These are phyloP conservation scores for Xiphophorus couchianus DNA, from an alignment of 2,113 vertebrate species.

Conservation along the genomic window DNA sequence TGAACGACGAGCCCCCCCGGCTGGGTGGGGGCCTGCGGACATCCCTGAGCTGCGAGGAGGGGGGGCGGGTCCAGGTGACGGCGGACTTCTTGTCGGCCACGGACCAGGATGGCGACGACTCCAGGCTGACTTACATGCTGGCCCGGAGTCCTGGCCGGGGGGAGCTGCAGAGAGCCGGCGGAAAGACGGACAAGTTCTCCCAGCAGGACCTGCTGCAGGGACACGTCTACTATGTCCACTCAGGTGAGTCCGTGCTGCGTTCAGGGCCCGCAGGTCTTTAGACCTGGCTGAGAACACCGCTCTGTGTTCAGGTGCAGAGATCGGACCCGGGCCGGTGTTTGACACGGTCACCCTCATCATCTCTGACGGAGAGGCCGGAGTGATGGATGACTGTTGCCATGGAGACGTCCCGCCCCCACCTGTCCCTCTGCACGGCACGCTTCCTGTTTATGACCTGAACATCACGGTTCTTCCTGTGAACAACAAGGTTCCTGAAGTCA, in stretches of 20 bases:
- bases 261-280: neutral
- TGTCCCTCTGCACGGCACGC: conserved; percentile 68
- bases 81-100: conserved; percentile 75
- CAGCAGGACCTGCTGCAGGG: conserved; percentile 78
- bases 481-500: conserved; percentile 70
- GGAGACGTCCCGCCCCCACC: conserved; percentile 69
- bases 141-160: conserved; percentile 60
- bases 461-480: conserved; percentile 77
- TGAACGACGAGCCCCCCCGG: conserved; percentile 75
- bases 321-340: conserved; percentile 52
- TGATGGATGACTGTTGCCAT: conserved; percentile 66
- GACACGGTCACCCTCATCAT: conserved; percentile 77
- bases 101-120: conserved; percentile 75
- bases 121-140: conserved; percentile 69
- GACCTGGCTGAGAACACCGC: neutral
- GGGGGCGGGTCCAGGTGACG: conserved; percentile 63
- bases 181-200: conserved; percentile 75
- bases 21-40: conserved; percentile 61
- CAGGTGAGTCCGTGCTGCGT: conserved; percentile 47
- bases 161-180: conserved; percentile 64
- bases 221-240: conserved; percentile 74
- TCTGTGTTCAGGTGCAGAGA: conserved; percentile 72
- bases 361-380: conserved; percentile 73
- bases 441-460: conserved; percentile 81
- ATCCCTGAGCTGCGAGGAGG: conserved; percentile 68